These are phyloP conservation scores for Schizopygopsis pylzovi DNA, from an alignment of 2,797 vertebrate species.

Conservation along the genomic window DNA sequence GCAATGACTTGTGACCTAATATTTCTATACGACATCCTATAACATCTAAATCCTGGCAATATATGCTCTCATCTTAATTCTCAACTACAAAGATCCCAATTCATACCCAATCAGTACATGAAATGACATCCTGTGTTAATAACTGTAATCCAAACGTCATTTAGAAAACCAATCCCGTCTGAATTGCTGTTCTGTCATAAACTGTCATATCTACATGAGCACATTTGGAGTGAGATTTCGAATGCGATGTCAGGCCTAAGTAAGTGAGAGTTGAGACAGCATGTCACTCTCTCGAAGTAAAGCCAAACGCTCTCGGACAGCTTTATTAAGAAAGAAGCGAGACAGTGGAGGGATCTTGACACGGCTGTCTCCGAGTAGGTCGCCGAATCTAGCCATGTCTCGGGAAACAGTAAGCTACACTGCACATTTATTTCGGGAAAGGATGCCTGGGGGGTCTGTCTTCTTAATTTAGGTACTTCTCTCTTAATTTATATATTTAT, in stretches of 20 bases:
- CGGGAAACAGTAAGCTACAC: slow-evolving; percentile 15
- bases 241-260: slow-evolving; percentile 25
- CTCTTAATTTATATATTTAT: slow-evolving; percentile 43
- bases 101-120: not conserved
- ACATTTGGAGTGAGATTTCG: not conserved
- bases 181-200: not conserved
- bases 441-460: slow-evolving; percentile 74
- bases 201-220: not conserved
- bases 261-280: slow-evolving; percentile 24
- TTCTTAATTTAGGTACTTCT: slow-evolving; percentile 66
- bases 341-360: not conserved
- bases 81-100: not conserved
- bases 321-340: slow-evolving; percentile 29
- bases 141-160: slow-evolving; percentile 1
- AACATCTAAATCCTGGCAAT: not conserved
- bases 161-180: slow-evolving; percentile 13
- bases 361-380: slow-evolving; percentile 12
- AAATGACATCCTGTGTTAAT: slow-evolving; percentile 19
- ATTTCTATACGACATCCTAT: not conserved
- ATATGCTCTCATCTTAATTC: slow-evolving; percentile 4
- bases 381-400: not conserved
- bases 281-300: slow-evolving; percentile 19
- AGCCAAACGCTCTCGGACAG: not conserved
- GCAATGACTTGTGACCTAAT: not conserved
- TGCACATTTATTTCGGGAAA: slow-evolving; percentile 73